phyloP scores from a whole-genome alignment of 2,888 invertebrate genomes.

The Aporophyla lueneburgensis region DNA sequence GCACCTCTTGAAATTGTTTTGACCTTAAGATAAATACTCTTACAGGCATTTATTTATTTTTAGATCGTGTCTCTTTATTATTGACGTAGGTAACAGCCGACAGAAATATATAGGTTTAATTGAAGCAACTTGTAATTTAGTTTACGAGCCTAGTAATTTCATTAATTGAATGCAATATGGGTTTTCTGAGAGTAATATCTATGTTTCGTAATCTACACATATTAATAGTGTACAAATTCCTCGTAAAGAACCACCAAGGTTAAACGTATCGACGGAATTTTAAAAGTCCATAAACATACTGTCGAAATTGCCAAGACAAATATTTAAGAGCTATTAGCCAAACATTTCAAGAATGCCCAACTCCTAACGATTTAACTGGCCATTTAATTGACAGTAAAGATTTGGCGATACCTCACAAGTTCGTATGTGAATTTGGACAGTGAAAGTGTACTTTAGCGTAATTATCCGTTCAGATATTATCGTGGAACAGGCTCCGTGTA shows the following conservation, averaged over 20 bases:
- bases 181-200: conserved; percentile 3
- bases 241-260: conserved; percentile 41
- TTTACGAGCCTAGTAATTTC: conserved; percentile 27
- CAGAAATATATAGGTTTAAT: conserved; percentile 32
- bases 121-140: conserved; percentile 30
- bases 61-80: conserved; percentile 29
- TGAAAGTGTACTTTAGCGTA: conserved; percentile 67
- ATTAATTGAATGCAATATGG: conserved; percentile 24
- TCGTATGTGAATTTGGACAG: conserved; percentile 67
- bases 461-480: conserved; percentile 66
- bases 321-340: conserved; percentile 38
- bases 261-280: conserved; percentile 37
- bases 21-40: conserved; percentile 65
- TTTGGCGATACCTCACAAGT: conserved; percentile 57
- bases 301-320: conserved; percentile 37
- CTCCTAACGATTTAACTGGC: conserved; percentile 20
- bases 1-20: conserved; percentile 61
- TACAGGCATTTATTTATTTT: conserved; percentile 56
- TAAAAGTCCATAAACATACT: conserved; percentile 34
- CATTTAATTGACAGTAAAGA: conserved; percentile 60
- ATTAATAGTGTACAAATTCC: conserved; percentile 19
- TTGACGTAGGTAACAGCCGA: conserved; percentile 29
- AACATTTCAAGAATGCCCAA: conserved; percentile 21
- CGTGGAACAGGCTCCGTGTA: conserved; percentile 64
- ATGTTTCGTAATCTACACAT: conserved; percentile 26